phyloP scores from a whole-genome alignment of 2,888 invertebrate genomes.

The Clostera curtula region DNA sequence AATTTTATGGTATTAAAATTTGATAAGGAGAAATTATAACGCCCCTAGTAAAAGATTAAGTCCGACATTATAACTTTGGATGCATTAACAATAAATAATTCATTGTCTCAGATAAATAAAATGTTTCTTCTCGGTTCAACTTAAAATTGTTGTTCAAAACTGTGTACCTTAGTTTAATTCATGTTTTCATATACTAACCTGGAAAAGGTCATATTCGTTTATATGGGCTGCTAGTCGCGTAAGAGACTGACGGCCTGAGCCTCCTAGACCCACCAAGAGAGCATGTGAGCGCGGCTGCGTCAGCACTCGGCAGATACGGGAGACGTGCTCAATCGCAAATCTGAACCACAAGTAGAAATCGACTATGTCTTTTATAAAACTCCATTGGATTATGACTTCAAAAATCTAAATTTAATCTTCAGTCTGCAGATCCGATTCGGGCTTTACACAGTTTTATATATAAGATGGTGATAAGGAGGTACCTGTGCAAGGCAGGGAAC shows the following conservation, averaged over 20 bases:
- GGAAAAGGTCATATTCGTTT: constrained; percentile 92
- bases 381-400: too few relatives aligned
- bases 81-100: not conserved
- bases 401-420: constrained; percentile 71
- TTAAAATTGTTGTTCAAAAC: not conserved
- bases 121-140: constrained; percentile 80
- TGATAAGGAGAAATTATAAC: too few relatives aligned
- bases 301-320: constrained; percentile 90
- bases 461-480: too few relatives aligned
- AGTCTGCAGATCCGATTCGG: constrained; percentile 78
- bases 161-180: too few relatives aligned
- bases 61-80: not conserved
- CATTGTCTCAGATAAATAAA: constrained; percentile 64
- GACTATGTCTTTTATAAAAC: not conserved
- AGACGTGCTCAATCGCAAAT: constrained; percentile 95
- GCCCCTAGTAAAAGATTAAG: too few relatives aligned
- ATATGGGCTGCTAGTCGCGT: constrained; percentile 93
- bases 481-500: too few relatives aligned
- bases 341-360: constrained; percentile 55
- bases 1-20: constrained; percentile 2
- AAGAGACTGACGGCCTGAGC: constrained; percentile 94
- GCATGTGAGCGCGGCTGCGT: constrained; percentile 95
- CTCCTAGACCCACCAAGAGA: constrained; percentile 92
- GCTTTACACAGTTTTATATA: too few relatives aligned
- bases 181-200: too few relatives aligned